Conservation (phyloP, 2,113 vertebrate genomes). For the Cebidichthys violaceus region DNA sequence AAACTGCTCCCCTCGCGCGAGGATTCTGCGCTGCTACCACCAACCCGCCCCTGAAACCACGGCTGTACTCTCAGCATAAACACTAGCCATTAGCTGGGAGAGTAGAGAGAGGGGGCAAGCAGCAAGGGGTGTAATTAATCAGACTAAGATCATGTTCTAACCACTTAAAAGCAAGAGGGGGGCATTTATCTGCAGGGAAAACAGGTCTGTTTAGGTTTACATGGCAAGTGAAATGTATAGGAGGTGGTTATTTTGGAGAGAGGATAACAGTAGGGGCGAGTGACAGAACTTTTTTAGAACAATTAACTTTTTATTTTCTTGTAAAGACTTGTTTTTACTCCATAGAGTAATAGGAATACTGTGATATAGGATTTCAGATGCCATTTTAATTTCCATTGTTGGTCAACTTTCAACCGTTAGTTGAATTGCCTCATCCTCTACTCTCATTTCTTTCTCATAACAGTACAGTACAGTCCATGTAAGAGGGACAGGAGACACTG, state of each 20-base stretch:
- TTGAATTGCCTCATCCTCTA: conserved; percentile 7
- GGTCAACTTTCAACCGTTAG: neutral
- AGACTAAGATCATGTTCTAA: conserved; percentile 80
- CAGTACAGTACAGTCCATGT: conserved; percentile 31
- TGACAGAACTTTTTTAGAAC: neutral
- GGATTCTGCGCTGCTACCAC: conserved; percentile 58
- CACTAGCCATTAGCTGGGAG: conserved; percentile 76
- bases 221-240: conserved; percentile 41
- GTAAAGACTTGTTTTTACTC: neutral
- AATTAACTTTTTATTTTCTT: neutral
- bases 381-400: neutral
- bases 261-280: neutral
- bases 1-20: conserved; percentile 78
- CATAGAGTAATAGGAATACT: neutral
- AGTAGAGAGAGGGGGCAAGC: conserved; percentile 55
- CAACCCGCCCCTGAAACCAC: conserved; percentile 66
- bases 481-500: conserved; percentile 56
- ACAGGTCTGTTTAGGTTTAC: conserved; percentile 57
- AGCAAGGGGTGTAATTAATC: conserved; percentile 80
- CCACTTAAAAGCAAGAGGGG: conserved; percentile 75
- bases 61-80: conserved; percentile 72
- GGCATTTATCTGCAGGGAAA: conserved; percentile 70
- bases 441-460: conserved; percentile 19
- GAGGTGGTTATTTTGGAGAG: conserved; percentile 28
- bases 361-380: neutral